A percentile compares a stretch with the other conserved stretches of the same genome.
Conservation (phyloP, 2,113 vertebrate genomes). For the Mesitornis unicolor region DNA sequence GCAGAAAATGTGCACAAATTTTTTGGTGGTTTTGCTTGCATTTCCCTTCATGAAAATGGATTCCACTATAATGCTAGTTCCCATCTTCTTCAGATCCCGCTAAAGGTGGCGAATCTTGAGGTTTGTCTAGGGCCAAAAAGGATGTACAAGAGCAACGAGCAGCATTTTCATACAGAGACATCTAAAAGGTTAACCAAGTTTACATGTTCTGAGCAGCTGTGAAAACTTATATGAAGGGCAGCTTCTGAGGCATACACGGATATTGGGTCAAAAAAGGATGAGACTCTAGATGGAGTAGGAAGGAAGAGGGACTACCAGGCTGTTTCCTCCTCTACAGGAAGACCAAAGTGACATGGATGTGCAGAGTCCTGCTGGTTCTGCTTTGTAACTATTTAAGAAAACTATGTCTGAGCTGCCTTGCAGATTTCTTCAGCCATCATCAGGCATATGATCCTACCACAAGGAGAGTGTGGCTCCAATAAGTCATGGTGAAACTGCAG, state of each 20-base stretch:
- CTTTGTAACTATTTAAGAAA: background rate
- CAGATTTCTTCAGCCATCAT: background rate
- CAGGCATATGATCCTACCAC: background rate
- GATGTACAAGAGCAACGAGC: background rate
- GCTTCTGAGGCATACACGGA: background rate
- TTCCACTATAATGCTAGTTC: background rate
- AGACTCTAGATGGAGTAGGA: background rate
- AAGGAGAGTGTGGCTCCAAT: background rate
- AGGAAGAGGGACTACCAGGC: background rate
- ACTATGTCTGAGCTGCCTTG: background rate
- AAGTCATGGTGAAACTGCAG: background rate
- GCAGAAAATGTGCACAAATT: background rate
- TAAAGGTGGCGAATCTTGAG: background rate
- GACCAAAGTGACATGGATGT: background rate
- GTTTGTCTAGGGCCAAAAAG: background rate
- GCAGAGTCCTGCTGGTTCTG: background rate
- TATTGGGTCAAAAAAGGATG: background rate
- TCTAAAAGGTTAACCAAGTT: background rate
- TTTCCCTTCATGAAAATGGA: background rate
- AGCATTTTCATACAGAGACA: background rate
- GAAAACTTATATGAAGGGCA: background rate
- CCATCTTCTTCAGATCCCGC: background rate
- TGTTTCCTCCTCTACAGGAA: background rate
- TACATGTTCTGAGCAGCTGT: background rate
- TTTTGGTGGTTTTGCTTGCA: background rate